Conservation (phyloP, 2,888 invertebrate species). For the Smittia aterrima region DNA sequence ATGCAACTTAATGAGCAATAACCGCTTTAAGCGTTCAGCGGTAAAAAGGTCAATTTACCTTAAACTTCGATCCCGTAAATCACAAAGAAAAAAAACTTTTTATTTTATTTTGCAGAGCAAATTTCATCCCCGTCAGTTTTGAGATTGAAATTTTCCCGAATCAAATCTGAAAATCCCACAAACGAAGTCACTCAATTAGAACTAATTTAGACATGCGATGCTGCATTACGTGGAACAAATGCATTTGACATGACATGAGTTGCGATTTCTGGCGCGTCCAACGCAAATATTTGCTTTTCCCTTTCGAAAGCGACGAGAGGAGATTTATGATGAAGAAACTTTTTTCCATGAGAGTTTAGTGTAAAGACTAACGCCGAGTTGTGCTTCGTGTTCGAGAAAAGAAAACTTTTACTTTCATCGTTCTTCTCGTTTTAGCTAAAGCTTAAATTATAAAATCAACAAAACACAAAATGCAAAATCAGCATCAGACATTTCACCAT, state of each 20-base stretch:
- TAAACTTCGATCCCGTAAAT: too few relatives aligned
- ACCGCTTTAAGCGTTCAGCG: not conserved
- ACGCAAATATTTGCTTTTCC: not conserved
- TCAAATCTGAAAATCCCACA: constrained; percentile 34
- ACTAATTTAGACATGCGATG: constrained; percentile 41
- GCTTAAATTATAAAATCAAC: constrained; percentile 14
- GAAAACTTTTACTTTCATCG: constrained; percentile 23
- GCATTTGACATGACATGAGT: constrained; percentile 41
- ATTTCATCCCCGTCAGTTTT: not conserved
- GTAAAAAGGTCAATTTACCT: constrained; percentile 25
- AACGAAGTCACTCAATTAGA: constrained; percentile 30
- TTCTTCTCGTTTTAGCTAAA: not conserved
- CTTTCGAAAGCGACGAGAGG: too few relatives aligned
- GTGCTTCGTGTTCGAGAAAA: not conserved
- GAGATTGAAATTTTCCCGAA: not conserved
- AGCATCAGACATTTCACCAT: constrained; percentile 16
- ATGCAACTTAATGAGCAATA: constrained; percentile 9
- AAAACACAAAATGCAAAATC: constrained; percentile 21
- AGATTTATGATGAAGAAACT: too few relatives aligned
- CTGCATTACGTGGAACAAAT: constrained; percentile 33
- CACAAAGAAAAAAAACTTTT: too few relatives aligned
- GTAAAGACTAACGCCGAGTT: not conserved
- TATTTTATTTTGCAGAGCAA: too few relatives aligned
- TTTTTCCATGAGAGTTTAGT: not conserved
- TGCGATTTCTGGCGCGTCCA: not conserved